phyloP scores from a whole-genome alignment of 2,888 invertebrate genomes.

The Ceramica pisi region DNA sequence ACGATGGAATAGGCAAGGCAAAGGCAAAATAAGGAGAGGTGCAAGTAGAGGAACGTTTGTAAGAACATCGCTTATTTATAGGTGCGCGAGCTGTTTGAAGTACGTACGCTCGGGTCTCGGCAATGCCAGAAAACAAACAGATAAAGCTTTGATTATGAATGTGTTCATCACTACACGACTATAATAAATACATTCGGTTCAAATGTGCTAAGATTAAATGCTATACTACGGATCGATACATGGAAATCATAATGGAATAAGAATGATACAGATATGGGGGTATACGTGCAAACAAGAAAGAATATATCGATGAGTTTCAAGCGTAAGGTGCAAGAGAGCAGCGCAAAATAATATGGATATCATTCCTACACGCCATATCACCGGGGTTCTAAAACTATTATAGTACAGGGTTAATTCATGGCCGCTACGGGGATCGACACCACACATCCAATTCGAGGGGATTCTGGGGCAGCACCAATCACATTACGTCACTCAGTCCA shows the following conservation, averaged over 20 bases:
- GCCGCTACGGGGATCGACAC: constrained; percentile 83
- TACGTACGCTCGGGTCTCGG: constrained; percentile 83
- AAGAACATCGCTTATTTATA: constrained; percentile 72
- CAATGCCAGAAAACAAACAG: constrained; percentile 91
- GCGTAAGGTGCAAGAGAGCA: constrained; percentile 76
- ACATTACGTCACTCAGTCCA: constrained; percentile 85
- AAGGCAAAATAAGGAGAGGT: constrained; percentile 87
- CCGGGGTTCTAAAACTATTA: constrained; percentile 79
- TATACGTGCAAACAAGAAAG: constrained; percentile 75
- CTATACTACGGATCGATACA: constrained; percentile 74
- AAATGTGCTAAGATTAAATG: constrained; percentile 75
- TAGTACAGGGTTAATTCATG: constrained; percentile 78
- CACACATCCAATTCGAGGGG: constrained; percentile 85
- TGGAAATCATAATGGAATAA: constrained; percentile 68
- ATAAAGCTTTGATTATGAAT: constrained; percentile 86
- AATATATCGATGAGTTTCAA: constrained; percentile 75
- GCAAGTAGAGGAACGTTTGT: constrained; percentile 80
- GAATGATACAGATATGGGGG: constrained; percentile 66
- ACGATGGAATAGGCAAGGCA: constrained; percentile 84
- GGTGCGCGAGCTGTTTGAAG: constrained; percentile 76
- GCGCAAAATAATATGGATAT: constrained; percentile 78
- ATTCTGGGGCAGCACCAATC: constrained; percentile 90
- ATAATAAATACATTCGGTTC: constrained; percentile 70
- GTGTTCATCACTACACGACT: constrained; percentile 73
- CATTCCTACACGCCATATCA: constrained; percentile 80